Conservation (phyloP, 2,888 invertebrate species). For the Invenusta paracnida region DNA sequence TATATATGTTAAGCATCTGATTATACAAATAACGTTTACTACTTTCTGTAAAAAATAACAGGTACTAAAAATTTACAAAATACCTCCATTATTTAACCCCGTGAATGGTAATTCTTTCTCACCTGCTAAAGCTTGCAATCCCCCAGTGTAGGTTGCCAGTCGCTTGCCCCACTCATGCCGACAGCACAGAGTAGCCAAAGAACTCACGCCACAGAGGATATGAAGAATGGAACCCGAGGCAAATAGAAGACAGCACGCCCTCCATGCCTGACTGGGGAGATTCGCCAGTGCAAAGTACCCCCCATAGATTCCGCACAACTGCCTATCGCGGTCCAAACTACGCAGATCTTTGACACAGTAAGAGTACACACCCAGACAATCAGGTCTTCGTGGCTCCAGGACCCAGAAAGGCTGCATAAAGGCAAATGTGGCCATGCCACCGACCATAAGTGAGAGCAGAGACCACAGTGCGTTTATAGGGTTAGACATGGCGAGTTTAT, state of each 20-base stretch:
- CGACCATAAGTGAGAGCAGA: conserved; percentile 49
- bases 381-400: conserved; percentile 28
- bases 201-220: conserved; percentile 52
- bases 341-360: conserved; percentile 35
- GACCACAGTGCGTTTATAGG: conserved; percentile 49
- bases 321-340: conserved; percentile 18
- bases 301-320: conserved; percentile 51
- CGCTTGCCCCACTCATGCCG: conserved; percentile 50
- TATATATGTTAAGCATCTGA: too few species aligned
- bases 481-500: conserved; percentile 6
- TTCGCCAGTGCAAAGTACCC: conserved; percentile 51
- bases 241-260: conserved; percentile 55
- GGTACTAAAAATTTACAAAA: too few species aligned
- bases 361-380: conserved; percentile 43
- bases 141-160: conserved; percentile 51
- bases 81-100: too few species aligned
- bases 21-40: too few species aligned
- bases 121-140: conserved; percentile 56
- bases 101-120: too few species aligned
- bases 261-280: conserved; percentile 54
- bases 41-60: too few species aligned
- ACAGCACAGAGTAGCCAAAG: conserved; percentile 51
- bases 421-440: conserved; percentile 49
- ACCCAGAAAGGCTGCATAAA: conserved; percentile 53
- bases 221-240: conserved; percentile 56